These are phyloP conservation scores for Caenorhabditis sp. DNA, from an alignment of 2,888 invertebrate genomes.

Conservation along the genomic window DNA sequence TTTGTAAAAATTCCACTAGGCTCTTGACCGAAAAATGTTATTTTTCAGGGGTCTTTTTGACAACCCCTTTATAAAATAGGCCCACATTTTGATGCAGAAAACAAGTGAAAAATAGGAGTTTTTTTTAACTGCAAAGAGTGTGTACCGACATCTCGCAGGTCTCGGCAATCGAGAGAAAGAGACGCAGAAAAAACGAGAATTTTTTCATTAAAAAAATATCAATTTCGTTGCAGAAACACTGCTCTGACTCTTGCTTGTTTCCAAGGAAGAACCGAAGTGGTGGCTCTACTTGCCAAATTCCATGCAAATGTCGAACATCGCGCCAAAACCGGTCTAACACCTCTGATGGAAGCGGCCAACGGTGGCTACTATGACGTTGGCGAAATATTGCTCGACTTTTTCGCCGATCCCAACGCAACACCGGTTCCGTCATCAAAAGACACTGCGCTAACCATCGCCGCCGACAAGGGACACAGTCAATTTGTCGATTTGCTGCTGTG, in stretches of 20 bases:
- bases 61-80: too few relatives aligned
- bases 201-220: too few relatives aligned
- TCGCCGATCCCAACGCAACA: conserved; percentile 97
- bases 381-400: conserved; percentile 89
- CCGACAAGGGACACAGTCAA: conserved; percentile 97
- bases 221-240: conserved; percentile 86
- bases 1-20: too few relatives aligned
- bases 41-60: too few relatives aligned
- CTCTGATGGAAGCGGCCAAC: conserved; percentile 98
- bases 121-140: too few relatives aligned
- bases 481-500: conserved; percentile 75
- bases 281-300: conserved; percentile 90
- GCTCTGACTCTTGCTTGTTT: conserved; percentile 87
- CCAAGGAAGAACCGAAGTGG: conserved; percentile 89
- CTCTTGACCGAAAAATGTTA: too few relatives aligned
- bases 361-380: conserved; percentile 99
- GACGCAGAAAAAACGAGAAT: too few relatives aligned
- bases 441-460: conserved; percentile 97
- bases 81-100: too few relatives aligned
- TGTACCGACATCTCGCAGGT: too few relatives aligned
- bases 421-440: conserved; percentile 97
- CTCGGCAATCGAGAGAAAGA: too few relatives aligned
- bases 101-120: too few relatives aligned
- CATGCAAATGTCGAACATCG: conserved; percentile 98
- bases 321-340: conserved; percentile 97